phyloP scores from a whole-genome alignment of 2,797 vertebrate species.

The Scomberomorus guttatus region DNA sequence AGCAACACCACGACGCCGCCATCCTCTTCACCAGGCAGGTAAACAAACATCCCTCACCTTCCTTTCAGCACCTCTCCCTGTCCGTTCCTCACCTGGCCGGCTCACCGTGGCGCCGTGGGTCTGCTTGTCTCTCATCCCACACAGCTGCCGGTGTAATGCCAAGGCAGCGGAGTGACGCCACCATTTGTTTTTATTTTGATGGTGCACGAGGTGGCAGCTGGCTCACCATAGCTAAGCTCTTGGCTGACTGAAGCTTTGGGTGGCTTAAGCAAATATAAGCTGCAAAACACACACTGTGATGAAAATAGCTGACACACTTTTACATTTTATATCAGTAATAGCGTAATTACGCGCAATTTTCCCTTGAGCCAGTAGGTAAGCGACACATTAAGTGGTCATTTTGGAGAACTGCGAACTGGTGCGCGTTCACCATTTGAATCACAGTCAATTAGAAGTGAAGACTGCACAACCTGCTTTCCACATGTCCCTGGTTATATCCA shows the following conservation, averaged over 20 bases:
- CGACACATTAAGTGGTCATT: neutral
- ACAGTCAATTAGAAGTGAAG: neutral
- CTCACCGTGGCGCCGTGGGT: neutral
- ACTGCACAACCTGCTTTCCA: neutral
- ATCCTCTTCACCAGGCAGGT: slow-evolving; percentile 99
- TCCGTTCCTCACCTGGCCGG: neutral
- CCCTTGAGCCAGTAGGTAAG: neutral
- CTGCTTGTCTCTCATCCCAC: neutral
- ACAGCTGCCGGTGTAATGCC: slow-evolving; percentile 28
- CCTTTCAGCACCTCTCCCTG: slow-evolving; percentile 26
- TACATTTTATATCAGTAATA: neutral
- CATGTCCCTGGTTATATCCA: neutral
- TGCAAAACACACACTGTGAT: neutral
- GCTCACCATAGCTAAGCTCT: neutral
- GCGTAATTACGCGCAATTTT: neutral
- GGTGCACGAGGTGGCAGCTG: slow-evolving; percentile 41
- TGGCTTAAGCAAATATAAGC: slow-evolving; percentile 10
- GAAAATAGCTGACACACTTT: neutral
- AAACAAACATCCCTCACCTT: slow-evolving; percentile 72
- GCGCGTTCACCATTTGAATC: neutral
- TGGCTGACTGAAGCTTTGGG: neutral
- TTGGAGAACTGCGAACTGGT: neutral
- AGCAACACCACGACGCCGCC: slow-evolving; percentile 96
- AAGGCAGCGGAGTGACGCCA: slow-evolving; percentile 48
- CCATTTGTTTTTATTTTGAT: slow-evolving; percentile 63